Evolutionary conservation across 2,113 vertebrate species (phyloP).

Genomic region (Spea multiplicata): DNA sequence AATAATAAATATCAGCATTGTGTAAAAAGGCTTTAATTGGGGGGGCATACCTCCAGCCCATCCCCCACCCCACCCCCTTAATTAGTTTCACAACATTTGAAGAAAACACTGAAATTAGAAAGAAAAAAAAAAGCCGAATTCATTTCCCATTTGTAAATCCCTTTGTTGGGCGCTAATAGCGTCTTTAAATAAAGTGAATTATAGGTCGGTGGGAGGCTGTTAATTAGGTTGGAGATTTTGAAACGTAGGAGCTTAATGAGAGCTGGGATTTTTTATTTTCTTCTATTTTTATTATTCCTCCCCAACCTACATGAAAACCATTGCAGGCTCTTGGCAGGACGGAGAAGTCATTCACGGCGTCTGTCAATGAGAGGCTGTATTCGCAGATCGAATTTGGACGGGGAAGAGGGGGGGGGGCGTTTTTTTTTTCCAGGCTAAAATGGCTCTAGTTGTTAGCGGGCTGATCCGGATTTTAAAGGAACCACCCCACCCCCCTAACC

Average conservation of each 20-base stretch:
- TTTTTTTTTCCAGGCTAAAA: neutral
- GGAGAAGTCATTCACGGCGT: neutral
- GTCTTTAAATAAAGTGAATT: constrained; percentile 42
- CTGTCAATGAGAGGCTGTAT: constrained; percentile 8
- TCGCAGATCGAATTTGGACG: neutral
- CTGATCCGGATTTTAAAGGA: neutral
- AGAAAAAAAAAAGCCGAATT: constrained; percentile 13
- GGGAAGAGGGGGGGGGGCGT: neutral
- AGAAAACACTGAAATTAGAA: constrained; percentile 33
- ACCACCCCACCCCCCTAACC: too few relatives aligned
- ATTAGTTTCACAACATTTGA: constrained; percentile 35
- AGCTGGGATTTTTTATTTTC: constrained; percentile 1
- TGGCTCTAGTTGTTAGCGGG: neutral
- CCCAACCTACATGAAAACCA: constrained; percentile 5
- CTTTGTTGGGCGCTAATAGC: constrained; percentile 25
- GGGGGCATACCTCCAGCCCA: neutral
- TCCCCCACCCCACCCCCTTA: neutral
- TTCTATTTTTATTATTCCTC: constrained; percentile 18
- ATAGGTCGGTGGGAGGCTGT: constrained; percentile 33
- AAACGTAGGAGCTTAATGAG: constrained; percentile 26
- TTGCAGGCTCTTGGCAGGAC: constrained; percentile 6
- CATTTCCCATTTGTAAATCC: constrained; percentile 6
- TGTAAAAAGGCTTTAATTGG: neutral
- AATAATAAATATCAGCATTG: neutral
- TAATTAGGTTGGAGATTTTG: constrained; percentile 32